phyloP scores from a whole-genome alignment of 2,888 invertebrate species.

The Hypomecis punctinalis region DNA sequence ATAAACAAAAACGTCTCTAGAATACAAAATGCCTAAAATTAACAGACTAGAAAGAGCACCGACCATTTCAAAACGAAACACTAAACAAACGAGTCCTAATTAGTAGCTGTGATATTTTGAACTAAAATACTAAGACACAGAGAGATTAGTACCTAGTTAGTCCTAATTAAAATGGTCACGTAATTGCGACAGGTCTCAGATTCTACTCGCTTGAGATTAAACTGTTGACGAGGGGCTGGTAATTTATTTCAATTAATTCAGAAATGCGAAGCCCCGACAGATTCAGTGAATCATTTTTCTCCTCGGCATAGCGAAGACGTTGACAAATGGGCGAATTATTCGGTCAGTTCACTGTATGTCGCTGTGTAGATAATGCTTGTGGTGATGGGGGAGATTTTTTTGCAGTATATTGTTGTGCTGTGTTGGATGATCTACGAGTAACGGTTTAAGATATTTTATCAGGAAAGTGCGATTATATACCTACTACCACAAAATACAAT shows the following conservation, averaged over 20 bases:
- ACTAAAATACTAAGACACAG: conserved; percentile 19
- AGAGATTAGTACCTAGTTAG: conserved; percentile 27
- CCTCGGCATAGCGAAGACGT: conserved; percentile 72
- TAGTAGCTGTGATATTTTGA: conserved; percentile 19
- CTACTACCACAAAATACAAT: too few species aligned
- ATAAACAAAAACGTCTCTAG: background rate
- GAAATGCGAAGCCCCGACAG: conserved; percentile 74
- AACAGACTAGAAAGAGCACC: too few species aligned
- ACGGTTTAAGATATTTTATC: too few species aligned
- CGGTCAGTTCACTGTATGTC: conserved; percentile 73
- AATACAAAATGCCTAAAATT: background rate
- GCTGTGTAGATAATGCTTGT: conserved; percentile 49
- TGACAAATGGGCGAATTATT: conserved; percentile 80
- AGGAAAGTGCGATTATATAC: too few species aligned
- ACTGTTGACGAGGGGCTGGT: conserved; percentile 67
- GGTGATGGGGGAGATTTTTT: conserved; percentile 31
- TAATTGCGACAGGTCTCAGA: conserved; percentile 64
- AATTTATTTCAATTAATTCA: conserved; percentile 82
- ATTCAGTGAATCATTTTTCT: conserved; percentile 82
- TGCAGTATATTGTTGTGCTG: background rate
- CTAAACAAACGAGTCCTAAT: conserved; percentile 10
- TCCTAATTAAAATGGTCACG: conserved; percentile 45
- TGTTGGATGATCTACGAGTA: too few species aligned
- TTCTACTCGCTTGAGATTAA: conserved; percentile 63
- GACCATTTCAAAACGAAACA: conserved; percentile 6